These are phyloP conservation scores for Eremobia ochroleuca DNA, from an alignment of 2,888 invertebrate genomes.

Conservation along the genomic window DNA sequence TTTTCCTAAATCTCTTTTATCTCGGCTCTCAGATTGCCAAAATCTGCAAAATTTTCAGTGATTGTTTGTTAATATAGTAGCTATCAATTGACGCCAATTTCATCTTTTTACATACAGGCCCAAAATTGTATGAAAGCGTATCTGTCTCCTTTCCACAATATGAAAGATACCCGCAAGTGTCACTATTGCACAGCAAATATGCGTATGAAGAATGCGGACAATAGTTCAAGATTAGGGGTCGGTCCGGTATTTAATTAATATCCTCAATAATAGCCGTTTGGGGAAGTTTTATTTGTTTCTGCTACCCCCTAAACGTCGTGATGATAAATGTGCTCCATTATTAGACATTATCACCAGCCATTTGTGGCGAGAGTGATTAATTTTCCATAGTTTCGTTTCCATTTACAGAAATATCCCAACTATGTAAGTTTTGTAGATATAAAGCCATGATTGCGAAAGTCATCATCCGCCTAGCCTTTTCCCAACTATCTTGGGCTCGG, in stretches of 20 bases:
- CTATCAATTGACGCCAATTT: no score
- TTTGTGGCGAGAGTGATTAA: conserved; percentile 34
- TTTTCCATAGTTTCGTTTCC: conserved; percentile 1
- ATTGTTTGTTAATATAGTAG: no score
- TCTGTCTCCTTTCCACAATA: no score
- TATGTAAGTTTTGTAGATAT: not conserved
- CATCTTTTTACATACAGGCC: no score
- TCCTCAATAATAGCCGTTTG: conserved; percentile 49
- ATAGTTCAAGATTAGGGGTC: conserved; percentile 60
- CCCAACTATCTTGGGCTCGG: no score
- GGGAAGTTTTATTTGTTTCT: conserved; percentile 63
- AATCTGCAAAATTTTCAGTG: no score
- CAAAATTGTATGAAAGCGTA: no score
- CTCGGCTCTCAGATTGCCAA: no score
- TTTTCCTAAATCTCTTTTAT: no score
- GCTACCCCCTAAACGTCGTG: conserved; percentile 13
- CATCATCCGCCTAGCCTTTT: not conserved
- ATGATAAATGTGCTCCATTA: conserved; percentile 57
- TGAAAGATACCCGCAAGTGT: conserved; percentile 55
- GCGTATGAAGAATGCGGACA: conserved; percentile 57
- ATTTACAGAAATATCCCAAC: not conserved
- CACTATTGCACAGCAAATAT: conserved; percentile 44
- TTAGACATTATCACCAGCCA: conserved; percentile 47
- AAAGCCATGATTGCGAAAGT: not conserved
- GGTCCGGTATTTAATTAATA: conserved; percentile 68